phyloP scores from a whole-genome alignment of 2,113 vertebrate genomes.

The Rhea pennata region DNA sequence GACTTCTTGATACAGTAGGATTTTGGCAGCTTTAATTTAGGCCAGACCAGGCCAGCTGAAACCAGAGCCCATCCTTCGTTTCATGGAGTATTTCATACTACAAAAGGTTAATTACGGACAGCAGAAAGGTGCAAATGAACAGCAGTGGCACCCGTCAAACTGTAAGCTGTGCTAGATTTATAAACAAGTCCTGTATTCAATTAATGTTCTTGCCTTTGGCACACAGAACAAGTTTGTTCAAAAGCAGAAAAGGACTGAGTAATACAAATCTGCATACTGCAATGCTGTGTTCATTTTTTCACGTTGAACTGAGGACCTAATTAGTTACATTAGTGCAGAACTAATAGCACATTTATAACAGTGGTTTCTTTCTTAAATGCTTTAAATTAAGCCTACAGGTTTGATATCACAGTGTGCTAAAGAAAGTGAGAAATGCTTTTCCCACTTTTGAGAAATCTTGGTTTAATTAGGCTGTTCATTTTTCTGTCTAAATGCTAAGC shows the following conservation, averaged over 20 bases:
- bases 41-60: not conserved
- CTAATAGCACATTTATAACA: slow-evolving; percentile 17
- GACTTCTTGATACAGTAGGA: not conserved
- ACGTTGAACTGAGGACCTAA: slow-evolving; percentile 1
- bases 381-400: slow-evolving; percentile 44
- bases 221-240: slow-evolving; percentile 4
- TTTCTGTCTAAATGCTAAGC: slow-evolving; percentile 55
- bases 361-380: slow-evolving; percentile 35
- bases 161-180: not conserved
- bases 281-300: not conserved
- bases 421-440: slow-evolving; percentile 58
- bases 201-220: slow-evolving; percentile 23
- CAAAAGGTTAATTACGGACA: slow-evolving; percentile 14
- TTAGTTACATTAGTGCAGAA: slow-evolving; percentile 39
- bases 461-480: slow-evolving; percentile 49
- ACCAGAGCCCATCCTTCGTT: slow-evolving; percentile 5
- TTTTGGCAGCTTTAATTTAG: not conserved
- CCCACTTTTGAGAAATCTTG: slow-evolving; percentile 49
- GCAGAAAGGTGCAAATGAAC: slow-evolving; percentile 19
- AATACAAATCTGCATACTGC: slow-evolving; percentile 7
- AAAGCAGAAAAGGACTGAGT: slow-evolving; percentile 29
- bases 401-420: slow-evolving; percentile 26
- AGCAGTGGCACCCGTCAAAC: not conserved
- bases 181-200: slow-evolving; percentile 41
- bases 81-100: slow-evolving; percentile 16